A percentile compares a stretch with the other conserved stretches of the same genome.
These are phyloP conservation scores for Chymomyza procnemis DNA, from an alignment of 2,888 invertebrate genomes.

Conservation along the genomic window DNA sequence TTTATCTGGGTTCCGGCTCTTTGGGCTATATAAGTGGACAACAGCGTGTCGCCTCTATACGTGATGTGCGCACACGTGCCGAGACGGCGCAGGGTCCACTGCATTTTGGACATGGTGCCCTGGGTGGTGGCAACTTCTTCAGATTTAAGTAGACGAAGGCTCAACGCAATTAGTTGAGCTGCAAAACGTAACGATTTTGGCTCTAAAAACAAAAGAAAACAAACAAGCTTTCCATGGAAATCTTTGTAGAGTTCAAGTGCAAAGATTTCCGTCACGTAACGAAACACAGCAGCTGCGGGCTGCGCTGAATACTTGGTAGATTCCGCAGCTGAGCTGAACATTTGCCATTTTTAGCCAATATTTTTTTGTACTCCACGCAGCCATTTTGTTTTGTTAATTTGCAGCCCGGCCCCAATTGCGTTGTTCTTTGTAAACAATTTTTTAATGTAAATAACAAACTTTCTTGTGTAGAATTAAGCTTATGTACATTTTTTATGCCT, in stretches of 20 bases:
- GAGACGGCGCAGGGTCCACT: conserved; percentile 71
- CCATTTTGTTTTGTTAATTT: neutral
- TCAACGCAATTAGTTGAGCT: neutral
- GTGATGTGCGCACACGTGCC: conserved; percentile 73
- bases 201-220: neutral
- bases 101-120: conserved; percentile 75
- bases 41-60: conserved; percentile 65
- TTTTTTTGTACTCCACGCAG: neutral
- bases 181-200: neutral
- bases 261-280: too few relatives aligned
- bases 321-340: too few relatives aligned
- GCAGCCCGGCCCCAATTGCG: neutral
- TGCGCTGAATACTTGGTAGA: too few relatives aligned
- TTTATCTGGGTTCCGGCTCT: conserved; percentile 78
- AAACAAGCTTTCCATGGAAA: neutral
- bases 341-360: neutral
- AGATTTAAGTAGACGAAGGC: conserved; percentile 46
- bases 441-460: conserved; percentile 5
- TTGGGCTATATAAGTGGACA: conserved; percentile 77
- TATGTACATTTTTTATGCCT: neutral
- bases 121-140: conserved; percentile 59
- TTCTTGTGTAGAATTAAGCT: conserved; percentile 5
- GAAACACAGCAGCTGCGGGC: too few relatives aligned
- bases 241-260: neutral
- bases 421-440: neutral